Evolutionary conservation across 2,797 vertebrate genomes (phyloP).

Genomic region (Margarornis squamiger): DNA sequence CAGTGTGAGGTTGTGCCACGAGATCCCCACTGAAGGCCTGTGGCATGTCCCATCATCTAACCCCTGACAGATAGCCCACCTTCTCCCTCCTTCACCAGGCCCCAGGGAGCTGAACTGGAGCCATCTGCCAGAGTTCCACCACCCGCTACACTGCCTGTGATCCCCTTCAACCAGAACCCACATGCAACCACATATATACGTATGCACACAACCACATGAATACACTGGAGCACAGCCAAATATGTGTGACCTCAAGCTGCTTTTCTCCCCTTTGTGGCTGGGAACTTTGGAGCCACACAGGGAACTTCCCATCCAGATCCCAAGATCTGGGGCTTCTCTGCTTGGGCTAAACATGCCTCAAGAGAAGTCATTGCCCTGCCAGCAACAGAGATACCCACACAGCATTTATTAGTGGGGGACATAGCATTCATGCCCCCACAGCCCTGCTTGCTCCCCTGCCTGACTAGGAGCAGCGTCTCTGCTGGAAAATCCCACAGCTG

Average conservation of each 20-base stretch:
- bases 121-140: background rate
- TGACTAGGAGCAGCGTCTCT: accelerated
- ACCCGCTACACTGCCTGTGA: accelerated
- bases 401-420: background rate
- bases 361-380: accelerated
- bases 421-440: background rate
- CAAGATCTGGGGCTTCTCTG: background rate
- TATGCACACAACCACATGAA: too few species aligned
- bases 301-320: background rate
- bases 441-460: background rate
- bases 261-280: background rate
- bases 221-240: background rate
- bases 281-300: background rate
- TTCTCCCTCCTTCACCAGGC: background rate
- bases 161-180: background rate
- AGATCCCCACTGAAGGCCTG: background rate
- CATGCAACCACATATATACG: accelerated
- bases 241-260: background rate
- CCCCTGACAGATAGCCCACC: background rate
- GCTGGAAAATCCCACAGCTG: background rate
- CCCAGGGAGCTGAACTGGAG: background rate
- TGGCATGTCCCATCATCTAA: background rate
- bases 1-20: background rate
- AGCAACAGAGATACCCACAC: accelerated
- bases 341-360: accelerated